Evolutionary conservation across 2,888 invertebrate species (phyloP), one percentile per base, ranked within the genome.

Genomic region (Apamea anceps): DNA sequence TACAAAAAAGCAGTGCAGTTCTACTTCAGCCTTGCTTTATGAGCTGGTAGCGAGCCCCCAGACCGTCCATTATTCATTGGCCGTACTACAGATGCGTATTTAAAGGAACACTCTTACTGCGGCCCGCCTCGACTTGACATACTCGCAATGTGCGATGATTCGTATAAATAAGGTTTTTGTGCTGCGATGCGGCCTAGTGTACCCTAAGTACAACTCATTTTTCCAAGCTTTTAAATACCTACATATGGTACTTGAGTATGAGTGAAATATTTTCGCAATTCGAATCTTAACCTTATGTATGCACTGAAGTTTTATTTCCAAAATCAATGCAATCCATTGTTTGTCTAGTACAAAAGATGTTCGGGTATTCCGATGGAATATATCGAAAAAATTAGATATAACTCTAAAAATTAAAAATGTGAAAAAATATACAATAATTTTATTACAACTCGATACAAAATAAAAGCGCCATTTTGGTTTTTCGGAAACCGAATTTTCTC

Each of bases 261-360:
- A 77, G n/a, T 85, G 81, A 60, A 63, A 62, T 79, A 77, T 75
- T 78, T 72, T 75, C n/a, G 51, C 42, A 28, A 54, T 73, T 77
- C 13, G 54, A 79, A 80, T 77, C 70, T 78, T 77, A 82, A 82
- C 18, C 18, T 77, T 21, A 66, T 67, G 67, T 75, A 75, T 83
- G 72, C 66, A 63, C 54, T 80, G 63, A 70, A 67, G 2, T 54
- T 65, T 72, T 62, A n/a, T 66, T 82, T 70, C 42, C 18, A 18
- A 42, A 74, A 67, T 60, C 42, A 85, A 81, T 75, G 74, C 65
- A 81, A 81, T 68, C 73, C 78, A 78, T 81, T 88, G 77, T 77
- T 73, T 84, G 70, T 77, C 68, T 76, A 82, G 77, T 83, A 82
- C 78, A 84, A 79, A 87, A 78, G 10, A 79, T 68, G n/a, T 66